Conservation (phyloP, 1,140 invertebrate genomes). For the Caenorhabditis tropicalis region DNA sequence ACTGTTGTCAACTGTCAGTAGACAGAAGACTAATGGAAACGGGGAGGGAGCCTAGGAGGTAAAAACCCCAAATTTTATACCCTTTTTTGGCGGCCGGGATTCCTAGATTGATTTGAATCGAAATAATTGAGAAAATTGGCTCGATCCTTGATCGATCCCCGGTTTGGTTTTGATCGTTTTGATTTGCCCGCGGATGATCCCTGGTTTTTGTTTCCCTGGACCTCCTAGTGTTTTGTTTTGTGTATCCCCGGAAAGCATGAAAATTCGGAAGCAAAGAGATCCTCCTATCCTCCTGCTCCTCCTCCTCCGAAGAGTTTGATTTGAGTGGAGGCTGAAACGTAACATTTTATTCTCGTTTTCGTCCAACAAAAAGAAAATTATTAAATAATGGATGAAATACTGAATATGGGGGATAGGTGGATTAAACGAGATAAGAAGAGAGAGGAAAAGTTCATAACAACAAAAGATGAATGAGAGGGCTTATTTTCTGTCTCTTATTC, state of each 20-base stretch:
- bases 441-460: too few species aligned
- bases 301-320: slow-evolving; percentile 5
- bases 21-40: background rate
- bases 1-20: background rate
- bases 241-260: background rate
- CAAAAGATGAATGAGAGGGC: too few species aligned
- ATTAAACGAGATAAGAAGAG: too few species aligned
- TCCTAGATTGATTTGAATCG: slow-evolving; percentile 18
- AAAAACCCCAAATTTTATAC: too few species aligned
- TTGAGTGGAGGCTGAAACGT: slow-evolving; percentile 30
- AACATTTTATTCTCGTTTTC: slow-evolving; percentile 9
- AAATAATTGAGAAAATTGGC: background rate
- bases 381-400: background rate
- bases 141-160: slow-evolving; percentile 25
- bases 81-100: background rate
- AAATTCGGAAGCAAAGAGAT: background rate
- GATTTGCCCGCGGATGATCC: background rate
- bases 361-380: slow-evolving; percentile 24
- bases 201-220: background rate
- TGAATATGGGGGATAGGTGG: background rate
- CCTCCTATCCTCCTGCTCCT: background rate
- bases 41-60: too few species aligned
- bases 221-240: too few species aligned
- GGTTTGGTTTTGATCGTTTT: background rate
- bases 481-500: too few species aligned